These are phyloP conservation scores for Phrixothrix hirtus DNA, from an alignment of 2,888 invertebrate species.

Conservation along the genomic window DNA sequence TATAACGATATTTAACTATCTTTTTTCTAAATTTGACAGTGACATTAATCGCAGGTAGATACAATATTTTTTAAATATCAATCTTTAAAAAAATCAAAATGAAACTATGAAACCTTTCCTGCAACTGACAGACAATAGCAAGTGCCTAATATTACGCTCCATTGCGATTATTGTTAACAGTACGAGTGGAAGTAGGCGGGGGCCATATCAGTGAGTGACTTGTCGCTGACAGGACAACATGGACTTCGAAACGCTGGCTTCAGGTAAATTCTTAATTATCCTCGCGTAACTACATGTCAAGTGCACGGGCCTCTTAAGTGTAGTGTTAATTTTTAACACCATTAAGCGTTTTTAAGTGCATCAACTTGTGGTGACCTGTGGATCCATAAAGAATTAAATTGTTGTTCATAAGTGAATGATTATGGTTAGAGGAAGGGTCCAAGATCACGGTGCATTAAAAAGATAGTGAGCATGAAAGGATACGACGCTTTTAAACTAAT, in stretches of 20 bases:
- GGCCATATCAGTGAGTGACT: slow-evolving; percentile 43
- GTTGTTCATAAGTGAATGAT: slow-evolving; percentile 51
- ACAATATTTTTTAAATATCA: background rate
- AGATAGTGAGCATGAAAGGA: slow-evolving; percentile 21
- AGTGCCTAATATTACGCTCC: slow-evolving; percentile 41
- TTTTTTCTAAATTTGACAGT: slow-evolving; percentile 4
- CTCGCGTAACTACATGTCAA: slow-evolving; percentile 20
- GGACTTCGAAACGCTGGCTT: slow-evolving; percentile 53
- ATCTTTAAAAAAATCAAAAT: background rate
- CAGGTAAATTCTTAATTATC: slow-evolving; percentile 48
- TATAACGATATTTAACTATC: too few species aligned
- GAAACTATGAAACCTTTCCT: slow-evolving; percentile 19
- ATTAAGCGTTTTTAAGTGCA: slow-evolving; percentile 29
- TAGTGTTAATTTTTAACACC: slow-evolving; percentile 20
- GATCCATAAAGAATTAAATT: slow-evolving; percentile 40
- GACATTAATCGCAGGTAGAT: background rate
- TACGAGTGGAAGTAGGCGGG: slow-evolving; percentile 38
- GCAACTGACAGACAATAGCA: slow-evolving; percentile 31
- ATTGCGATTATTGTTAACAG: slow-evolving; percentile 34
- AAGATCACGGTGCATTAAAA: slow-evolving; percentile 26
- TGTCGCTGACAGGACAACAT: slow-evolving; percentile 42
- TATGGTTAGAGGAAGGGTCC: slow-evolving; percentile 36
- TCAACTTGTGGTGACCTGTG: slow-evolving; percentile 35
- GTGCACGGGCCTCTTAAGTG: slow-evolving; percentile 18
- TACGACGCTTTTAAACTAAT: slow-evolving; percentile 7